phyloP scores from a whole-genome alignment of 2,797 vertebrate species.

The Semaprochilodus insignis region DNA sequence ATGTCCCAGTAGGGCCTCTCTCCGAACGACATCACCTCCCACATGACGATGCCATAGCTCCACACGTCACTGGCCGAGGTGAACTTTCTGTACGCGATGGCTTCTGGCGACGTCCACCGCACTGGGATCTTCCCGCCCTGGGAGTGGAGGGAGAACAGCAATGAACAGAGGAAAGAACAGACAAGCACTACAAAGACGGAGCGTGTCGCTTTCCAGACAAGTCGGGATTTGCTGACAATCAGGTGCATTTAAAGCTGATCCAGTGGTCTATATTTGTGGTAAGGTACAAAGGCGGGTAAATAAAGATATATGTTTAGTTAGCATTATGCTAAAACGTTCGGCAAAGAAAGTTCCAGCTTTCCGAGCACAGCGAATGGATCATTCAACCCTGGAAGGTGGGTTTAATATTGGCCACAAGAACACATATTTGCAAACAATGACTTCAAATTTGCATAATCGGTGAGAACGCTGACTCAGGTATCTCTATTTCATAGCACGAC shows the following conservation, averaged over 20 bases:
- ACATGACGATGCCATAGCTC: constrained; percentile 99
- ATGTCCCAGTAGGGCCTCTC: constrained; percentile 99
- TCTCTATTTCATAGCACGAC: not conserved
- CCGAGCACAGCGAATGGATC: constrained; percentile 7
- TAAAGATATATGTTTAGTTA: not conserved
- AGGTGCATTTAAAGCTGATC: too few species aligned
- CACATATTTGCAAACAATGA: constrained; percentile 35
- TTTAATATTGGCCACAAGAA: constrained; percentile 6
- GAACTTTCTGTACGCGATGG: constrained; percentile 98
- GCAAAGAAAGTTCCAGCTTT: constrained; percentile 8
- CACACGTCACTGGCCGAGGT: constrained; percentile 97
- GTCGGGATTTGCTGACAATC: too few species aligned
- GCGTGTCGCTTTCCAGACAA: too few species aligned
- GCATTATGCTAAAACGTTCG: not conserved
- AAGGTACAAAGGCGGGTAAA: too few species aligned
- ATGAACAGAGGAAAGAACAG: not conserved
- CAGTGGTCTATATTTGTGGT: too few species aligned
- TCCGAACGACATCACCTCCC: constrained; percentile 99
- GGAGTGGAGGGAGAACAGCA: not conserved
- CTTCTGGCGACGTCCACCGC: constrained; percentile 96
- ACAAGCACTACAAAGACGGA: not conserved
- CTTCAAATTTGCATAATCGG: constrained; percentile 32
- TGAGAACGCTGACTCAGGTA: constrained; percentile 4
- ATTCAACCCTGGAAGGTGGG: not conserved
- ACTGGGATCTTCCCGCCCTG: constrained; percentile 98